These are phyloP conservation scores for Campoplex capitator DNA, from an alignment of 2,888 invertebrate species.

Conservation along the genomic window DNA sequence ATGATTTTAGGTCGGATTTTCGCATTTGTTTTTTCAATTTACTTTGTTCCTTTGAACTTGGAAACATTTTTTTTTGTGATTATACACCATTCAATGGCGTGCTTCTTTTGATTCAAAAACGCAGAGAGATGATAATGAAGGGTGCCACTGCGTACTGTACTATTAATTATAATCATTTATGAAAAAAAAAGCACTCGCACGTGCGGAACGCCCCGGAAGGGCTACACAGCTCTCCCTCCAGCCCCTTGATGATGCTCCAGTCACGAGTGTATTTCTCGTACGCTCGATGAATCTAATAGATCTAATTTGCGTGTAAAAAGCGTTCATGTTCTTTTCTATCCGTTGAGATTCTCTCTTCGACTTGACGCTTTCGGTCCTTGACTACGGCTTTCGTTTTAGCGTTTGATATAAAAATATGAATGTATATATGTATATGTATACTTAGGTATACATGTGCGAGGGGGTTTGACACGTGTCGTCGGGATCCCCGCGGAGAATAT, in stretches of 20 bases:
- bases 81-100: not conserved
- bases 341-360: constrained; percentile 64
- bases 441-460: not conserved
- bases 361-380: constrained; percentile 54
- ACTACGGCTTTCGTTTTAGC: constrained; percentile 50
- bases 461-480: constrained; percentile 53
- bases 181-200: constrained; percentile 77
- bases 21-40: not conserved
- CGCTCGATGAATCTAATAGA: constrained; percentile 81
- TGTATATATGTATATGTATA: not conserved
- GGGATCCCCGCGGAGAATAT: constrained; percentile 35
- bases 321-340: constrained; percentile 63
- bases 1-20: not conserved
- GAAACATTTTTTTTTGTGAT: not conserved
- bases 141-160: constrained; percentile 75
- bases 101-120: not conserved
- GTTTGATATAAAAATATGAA: constrained; percentile 10
- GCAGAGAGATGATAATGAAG: constrained; percentile 24
- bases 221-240: constrained; percentile 63
- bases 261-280: constrained; percentile 78
- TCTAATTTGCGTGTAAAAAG: constrained; percentile 83
- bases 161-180: constrained; percentile 84
- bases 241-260: constrained; percentile 67
- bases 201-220: constrained; percentile 77
- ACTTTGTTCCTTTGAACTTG: not conserved